Conservation (phyloP, 2,797 vertebrate genomes). For the Sebastes hopkinsi region DNA sequence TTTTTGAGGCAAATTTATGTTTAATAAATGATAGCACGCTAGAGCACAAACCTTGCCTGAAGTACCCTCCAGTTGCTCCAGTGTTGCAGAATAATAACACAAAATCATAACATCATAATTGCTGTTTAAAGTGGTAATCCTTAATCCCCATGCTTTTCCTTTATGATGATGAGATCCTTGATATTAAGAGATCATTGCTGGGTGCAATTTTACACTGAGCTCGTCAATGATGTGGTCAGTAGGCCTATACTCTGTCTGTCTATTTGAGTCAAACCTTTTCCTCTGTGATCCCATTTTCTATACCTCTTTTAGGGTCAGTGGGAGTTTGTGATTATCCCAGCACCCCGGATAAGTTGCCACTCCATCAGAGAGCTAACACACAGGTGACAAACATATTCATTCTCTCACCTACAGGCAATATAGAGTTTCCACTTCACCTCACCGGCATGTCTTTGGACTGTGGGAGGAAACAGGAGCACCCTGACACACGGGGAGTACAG, state of each 20-base stretch:
- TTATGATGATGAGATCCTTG: neutral
- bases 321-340: neutral
- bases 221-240: neutral
- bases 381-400: slow-evolving; percentile 5
- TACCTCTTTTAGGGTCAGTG: neutral
- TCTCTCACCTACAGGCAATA: slow-evolving; percentile 15
- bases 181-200: neutral
- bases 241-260: neutral
- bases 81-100: neutral
- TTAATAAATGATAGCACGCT: neutral
- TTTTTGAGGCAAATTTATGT: neutral
- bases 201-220: neutral
- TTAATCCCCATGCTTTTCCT: neutral
- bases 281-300: neutral
- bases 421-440: slow-evolving; percentile 16
- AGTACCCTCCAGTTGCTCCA: neutral
- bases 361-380: slow-evolving; percentile 22
- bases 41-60: neutral
- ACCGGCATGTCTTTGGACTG: neutral
- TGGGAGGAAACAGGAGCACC: neutral
- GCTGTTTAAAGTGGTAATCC: neutral
- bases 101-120: neutral
- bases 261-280: neutral
- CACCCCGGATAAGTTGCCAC: neutral
- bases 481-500: neutral